Evolutionary conservation across 2,888 invertebrate species (phyloP).

Genomic region (Dolichomitus sp.): DNA sequence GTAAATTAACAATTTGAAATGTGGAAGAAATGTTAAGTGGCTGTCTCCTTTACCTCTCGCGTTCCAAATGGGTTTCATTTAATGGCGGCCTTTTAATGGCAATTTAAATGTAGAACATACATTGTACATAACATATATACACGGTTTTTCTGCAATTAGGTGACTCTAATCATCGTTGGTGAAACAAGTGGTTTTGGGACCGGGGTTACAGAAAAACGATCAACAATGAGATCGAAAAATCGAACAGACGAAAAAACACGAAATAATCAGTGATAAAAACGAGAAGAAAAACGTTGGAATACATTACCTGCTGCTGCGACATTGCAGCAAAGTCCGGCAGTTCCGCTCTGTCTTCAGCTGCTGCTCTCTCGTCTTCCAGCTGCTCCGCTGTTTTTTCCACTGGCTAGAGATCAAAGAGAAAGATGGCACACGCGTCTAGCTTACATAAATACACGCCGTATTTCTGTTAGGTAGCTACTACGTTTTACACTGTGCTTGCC

Average conservation of each 20-base stretch:
- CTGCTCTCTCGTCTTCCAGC: conserved; percentile 86
- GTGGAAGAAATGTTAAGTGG: background rate
- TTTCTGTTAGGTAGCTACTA: background rate
- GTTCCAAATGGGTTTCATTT: conserved; percentile 24
- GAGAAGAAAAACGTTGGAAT: background rate
- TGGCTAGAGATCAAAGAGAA: conserved; percentile 73
- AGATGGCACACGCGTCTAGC: conserved; percentile 68
- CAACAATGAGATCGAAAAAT: conserved; percentile 51
- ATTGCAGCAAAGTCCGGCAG: conserved; percentile 86
- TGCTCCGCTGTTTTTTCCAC: conserved; percentile 83
- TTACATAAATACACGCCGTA: conserved; percentile 58
- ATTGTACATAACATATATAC: conserved; percentile 12
- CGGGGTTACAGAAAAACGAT: conserved; percentile 27
- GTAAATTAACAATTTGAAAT: conserved; percentile 28
- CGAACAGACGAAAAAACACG: conserved; percentile 10
- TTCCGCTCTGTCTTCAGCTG: conserved; percentile 85
- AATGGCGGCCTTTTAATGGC: background rate
- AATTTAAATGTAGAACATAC: conserved; percentile 13
- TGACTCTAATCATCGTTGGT: background rate
- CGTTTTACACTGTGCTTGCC: no score
- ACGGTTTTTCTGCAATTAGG: background rate
- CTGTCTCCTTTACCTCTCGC: conserved; percentile 44
- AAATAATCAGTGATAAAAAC: background rate
- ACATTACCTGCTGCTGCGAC: conserved; percentile 85
- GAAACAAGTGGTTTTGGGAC: conserved; percentile 1